Conservation (phyloP, 2,113 vertebrate genomes). For the Passer domesticus region DNA sequence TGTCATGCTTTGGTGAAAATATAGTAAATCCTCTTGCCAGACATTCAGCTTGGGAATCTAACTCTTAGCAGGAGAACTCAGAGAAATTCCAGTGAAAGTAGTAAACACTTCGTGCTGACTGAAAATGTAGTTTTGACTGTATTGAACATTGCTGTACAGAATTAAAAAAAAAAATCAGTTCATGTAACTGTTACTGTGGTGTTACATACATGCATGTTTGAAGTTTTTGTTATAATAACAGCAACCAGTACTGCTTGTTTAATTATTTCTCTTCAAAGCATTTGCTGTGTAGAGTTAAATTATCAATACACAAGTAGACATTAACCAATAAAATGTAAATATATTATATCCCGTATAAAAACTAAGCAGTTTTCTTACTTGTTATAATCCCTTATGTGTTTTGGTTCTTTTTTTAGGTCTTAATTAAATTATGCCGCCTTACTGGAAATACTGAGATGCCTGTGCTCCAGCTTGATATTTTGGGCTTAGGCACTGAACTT, state of each 20-base stretch:
- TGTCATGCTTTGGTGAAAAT: neutral
- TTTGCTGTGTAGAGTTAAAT: neutral
- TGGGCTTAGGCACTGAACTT: conserved; percentile 89
- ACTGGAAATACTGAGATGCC: conserved; percentile 75
- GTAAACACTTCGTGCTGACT: neutral
- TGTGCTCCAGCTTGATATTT: conserved; percentile 84
- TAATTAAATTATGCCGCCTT: conserved; percentile 85
- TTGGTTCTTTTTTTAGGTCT: conserved; percentile 75
- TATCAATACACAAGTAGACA: neutral
- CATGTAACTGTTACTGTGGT: neutral
- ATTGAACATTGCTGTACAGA: neutral
- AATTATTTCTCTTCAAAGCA: neutral
- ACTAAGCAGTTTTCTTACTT: neutral
- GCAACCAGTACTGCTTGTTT: neutral
- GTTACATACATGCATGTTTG: neutral
- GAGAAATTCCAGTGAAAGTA: neutral
- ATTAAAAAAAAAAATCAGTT: neutral
- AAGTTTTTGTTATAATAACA: neutral
- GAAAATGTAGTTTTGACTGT: neutral
- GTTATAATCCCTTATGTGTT: neutral
- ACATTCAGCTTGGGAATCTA: neutral
- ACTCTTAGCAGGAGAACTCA: neutral
- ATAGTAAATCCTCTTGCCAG: neutral
- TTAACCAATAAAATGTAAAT: neutral
- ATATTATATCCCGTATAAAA: neutral